Evolutionary conservation across 2,797 vertebrate genomes (phyloP).

Genomic region (Sciurus vulgaris): DNA sequence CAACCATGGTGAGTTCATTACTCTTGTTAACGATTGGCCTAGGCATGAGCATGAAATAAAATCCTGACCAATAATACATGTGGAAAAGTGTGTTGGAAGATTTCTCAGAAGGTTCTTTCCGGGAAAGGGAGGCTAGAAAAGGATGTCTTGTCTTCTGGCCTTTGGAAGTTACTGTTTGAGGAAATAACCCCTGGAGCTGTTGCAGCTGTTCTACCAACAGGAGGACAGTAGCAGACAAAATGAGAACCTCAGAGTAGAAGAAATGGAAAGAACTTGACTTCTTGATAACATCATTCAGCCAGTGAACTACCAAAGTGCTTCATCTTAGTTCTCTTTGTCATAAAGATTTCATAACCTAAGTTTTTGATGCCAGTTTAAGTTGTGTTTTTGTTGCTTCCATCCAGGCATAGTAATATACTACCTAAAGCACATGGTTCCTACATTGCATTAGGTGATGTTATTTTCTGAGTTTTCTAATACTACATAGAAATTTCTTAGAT

Average conservation of each 20-base stretch:
- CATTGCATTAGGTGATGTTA: background rate
- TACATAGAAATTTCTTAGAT: background rate
- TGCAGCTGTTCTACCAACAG: background rate
- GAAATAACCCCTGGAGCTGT: background rate
- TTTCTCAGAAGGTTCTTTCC: slow-evolving; percentile 49
- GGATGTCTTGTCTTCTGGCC: background rate
- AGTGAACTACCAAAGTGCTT: slow-evolving; percentile 13
- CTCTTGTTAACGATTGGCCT: slow-evolving; percentile 5
- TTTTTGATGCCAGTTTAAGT: background rate
- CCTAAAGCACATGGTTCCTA: background rate
- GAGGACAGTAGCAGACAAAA: background rate
- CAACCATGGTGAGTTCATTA: background rate
- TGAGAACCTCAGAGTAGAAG: background rate
- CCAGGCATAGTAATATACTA: background rate
- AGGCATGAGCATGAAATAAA: background rate
- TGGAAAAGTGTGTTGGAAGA: slow-evolving; percentile 13
- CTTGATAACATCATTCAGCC: background rate
- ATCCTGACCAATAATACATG: background rate
- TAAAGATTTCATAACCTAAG: slow-evolving; percentile 41
- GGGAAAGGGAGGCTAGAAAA: background rate
- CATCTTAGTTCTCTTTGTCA: slow-evolving; percentile 22
- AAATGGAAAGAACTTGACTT: slow-evolving; percentile 13
- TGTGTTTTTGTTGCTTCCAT: slow-evolving; percentile 17
- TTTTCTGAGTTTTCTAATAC: slow-evolving; percentile 26
- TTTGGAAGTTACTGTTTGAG: slow-evolving; percentile 42